Evolutionary conservation across 2,113 vertebrate species (phyloP), one percentile per base, ranked within the genome.

Genomic region (Setophaga petechia): DNA sequence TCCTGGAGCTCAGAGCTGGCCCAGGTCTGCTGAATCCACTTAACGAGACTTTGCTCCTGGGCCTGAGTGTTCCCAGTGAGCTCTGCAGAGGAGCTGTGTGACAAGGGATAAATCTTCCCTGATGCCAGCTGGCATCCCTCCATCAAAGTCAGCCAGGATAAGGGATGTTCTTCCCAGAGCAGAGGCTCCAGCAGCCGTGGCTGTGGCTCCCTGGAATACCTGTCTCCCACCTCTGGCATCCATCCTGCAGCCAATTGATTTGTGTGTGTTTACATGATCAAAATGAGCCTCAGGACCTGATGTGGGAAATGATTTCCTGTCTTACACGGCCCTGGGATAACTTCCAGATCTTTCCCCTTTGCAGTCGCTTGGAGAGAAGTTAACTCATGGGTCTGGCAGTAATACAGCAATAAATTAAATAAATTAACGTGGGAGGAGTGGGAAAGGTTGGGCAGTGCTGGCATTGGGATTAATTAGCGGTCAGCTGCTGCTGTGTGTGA

Each of bases 331-430:
- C 47, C 19, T 37, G 85, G 61, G 81, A 55, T 94, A 84, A 58
- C 78, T 92, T 91, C 83, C 87, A 94, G 59, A 74, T 88, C 87
- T 62, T 62, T 72, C 55, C 55, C 59, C 39, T 84, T 86, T 67
- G 35, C 79, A 72, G 4, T n/a, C 1, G 12, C 4, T 3, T 3
- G 20, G 85, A 65, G 61, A 52, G 79, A 59, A 91, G 65, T 74
- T 30, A 96, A 93, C 73, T 65, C 67, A 2, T 2, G 52, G 84
- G 61, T 47, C 58, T 33, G 68, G 71, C 84, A 33, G 8, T n/a
- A 17, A 84, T n/a, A 31, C 20, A 35, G 88, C 78, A 61, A 84
- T 83, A 94, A 94, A 92, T 92, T 63, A 39, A 93, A 83, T 57
- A 55, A 46, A 84, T 71, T 9, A 90, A 65, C 4, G 9, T 18